These are phyloP conservation scores for Sibirionetta formosa DNA, from an alignment of 2,797 vertebrate species.

Conservation along the genomic window DNA sequence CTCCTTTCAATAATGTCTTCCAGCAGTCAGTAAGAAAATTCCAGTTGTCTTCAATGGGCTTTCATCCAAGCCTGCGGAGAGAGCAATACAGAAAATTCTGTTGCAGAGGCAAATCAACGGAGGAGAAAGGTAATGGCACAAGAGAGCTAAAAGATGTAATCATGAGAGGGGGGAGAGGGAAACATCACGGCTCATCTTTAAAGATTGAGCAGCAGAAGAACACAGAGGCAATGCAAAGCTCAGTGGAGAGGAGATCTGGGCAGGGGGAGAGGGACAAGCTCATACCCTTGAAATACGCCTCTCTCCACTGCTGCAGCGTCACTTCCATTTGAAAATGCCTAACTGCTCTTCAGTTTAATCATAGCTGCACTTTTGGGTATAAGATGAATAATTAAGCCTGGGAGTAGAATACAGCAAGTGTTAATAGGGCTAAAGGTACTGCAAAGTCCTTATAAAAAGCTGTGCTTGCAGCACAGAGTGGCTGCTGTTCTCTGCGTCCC, in stretches of 20 bases:
- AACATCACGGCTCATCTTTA: background rate
- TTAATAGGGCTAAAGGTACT: conserved; percentile 69
- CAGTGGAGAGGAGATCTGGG: conserved; percentile 26
- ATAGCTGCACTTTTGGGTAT: conserved; percentile 70
- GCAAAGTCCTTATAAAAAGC: conserved; percentile 64
- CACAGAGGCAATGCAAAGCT: background rate
- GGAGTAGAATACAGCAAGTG: conserved; percentile 66
- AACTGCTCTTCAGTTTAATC: conserved; percentile 71
- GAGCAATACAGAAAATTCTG: conserved; percentile 23
- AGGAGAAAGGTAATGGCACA: conserved; percentile 22
- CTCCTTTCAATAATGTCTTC: background rate
- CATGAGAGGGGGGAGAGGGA: background rate
- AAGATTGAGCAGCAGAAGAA: background rate
- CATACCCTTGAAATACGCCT: background rate
- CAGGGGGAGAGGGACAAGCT: conserved; percentile 22
- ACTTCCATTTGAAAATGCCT: conserved; percentile 47
- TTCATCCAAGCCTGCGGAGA: conserved; percentile 54
- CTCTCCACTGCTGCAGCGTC: background rate
- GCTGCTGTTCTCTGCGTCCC: conserved; percentile 23
- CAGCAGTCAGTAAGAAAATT: conserved; percentile 7
- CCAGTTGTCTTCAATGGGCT: conserved; percentile 35
- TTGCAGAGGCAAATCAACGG: conserved; percentile 42
- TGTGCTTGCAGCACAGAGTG: conserved; percentile 48
- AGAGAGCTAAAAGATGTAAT: conserved; percentile 7
- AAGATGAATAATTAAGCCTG: conserved; percentile 75